phyloP scores from a whole-genome alignment of 2,113 vertebrate genomes.

The Garra rufa region DNA sequence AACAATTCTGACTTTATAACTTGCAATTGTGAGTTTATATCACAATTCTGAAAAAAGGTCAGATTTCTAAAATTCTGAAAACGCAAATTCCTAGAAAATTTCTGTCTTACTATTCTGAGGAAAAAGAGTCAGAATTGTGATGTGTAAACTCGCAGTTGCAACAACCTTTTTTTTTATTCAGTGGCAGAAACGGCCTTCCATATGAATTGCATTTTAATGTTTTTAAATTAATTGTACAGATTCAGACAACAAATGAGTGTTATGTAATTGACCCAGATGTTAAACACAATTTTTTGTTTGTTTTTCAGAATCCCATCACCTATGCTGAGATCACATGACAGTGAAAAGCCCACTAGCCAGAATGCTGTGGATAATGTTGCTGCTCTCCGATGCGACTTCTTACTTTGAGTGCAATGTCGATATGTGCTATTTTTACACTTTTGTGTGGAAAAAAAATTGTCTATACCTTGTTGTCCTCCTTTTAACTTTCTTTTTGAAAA shows the following conservation, averaged over 20 bases:
- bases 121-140: no score
- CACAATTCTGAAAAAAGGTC: no score
- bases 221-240: neutral
- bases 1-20: no score
- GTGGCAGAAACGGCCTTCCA: no score
- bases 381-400: constrained; percentile 78
- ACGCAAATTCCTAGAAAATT: no score
- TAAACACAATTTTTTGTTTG: constrained; percentile 3
- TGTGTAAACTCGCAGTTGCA: no score
- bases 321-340: constrained; percentile 92
- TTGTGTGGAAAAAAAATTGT: neutral
- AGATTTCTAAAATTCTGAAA: no score
- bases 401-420: constrained; percentile 72
- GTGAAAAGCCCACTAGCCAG: constrained; percentile 69
- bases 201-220: neutral
- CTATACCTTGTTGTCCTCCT: constrained; percentile 21
- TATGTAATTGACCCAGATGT: neutral
- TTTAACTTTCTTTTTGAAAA: constrained; percentile 26
- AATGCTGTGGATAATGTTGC: constrained; percentile 80
- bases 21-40: no score
- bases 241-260: neutral
- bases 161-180: no score
- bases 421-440: constrained; percentile 34
- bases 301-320: constrained; percentile 84
- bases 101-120: no score